Evolutionary conservation across 2,888 invertebrate genomes (phyloP).

Genomic region (Digitonthophagus gazella): DNA sequence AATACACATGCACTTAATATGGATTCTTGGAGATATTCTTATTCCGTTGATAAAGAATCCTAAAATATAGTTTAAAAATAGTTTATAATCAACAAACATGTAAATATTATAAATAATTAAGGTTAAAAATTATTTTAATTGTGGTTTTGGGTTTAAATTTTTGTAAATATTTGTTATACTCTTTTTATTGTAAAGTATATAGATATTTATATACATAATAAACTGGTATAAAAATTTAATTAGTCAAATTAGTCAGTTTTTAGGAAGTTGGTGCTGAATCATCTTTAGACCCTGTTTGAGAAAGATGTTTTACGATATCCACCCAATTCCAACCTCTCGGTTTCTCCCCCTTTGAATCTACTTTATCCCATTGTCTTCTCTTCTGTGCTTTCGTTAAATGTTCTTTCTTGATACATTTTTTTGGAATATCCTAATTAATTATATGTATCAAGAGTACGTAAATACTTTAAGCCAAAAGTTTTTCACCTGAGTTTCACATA

Average conservation of each 20-base stretch:
- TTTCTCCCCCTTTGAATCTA: constrained; percentile 76
- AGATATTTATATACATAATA: constrained; percentile 16
- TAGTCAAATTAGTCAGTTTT: constrained; percentile 27
- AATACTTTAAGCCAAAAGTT: no score
- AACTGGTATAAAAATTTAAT: constrained; percentile 36
- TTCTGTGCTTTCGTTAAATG: constrained; percentile 91
- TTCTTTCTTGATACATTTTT: constrained; percentile 71
- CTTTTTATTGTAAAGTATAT: constrained; percentile 25
- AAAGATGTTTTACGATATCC: constrained; percentile 92
- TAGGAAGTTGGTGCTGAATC: constrained; percentile 42
- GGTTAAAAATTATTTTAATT: no score
- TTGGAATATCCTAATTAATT: constrained; percentile 48
- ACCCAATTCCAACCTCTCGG: constrained; percentile 95
- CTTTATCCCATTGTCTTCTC: constrained; percentile 80
- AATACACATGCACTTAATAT: constrained; percentile 44
- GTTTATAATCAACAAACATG: constrained; percentile 2
- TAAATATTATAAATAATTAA: constrained; percentile 19
- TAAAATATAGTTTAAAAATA: neutral
- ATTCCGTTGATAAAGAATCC: constrained; percentile 2
- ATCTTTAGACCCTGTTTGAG: constrained; percentile 68
- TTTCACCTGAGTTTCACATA: constrained; percentile 48
- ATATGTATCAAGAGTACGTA: neutral
- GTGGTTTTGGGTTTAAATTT: constrained; percentile 21
- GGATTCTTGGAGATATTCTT: constrained; percentile 46
- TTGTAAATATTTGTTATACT: constrained; percentile 17